A percentile compares a stretch with the other conserved stretches of the same genome.
Conservation (phyloP, 2,797 vertebrate species). For the Peromyscus melanophrys region DNA sequence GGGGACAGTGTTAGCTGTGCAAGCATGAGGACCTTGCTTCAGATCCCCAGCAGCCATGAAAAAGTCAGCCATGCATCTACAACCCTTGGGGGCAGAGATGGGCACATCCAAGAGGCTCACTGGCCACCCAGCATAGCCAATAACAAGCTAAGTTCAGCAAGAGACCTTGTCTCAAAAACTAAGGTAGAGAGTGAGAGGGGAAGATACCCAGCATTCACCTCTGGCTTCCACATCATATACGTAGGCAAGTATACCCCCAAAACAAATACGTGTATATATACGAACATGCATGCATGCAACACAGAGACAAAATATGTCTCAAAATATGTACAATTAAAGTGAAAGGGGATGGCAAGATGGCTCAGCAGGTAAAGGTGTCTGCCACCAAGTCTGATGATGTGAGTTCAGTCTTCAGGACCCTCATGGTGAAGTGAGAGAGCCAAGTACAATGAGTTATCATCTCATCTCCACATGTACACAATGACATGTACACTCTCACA, state of each 20-base stretch:
- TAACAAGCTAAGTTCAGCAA: not conserved
- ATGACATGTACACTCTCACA: not conserved
- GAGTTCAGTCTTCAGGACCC: not conserved
- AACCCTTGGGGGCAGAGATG: not conserved
- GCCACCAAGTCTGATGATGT: not conserved
- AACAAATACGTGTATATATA: not conserved
- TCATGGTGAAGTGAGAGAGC: not conserved
- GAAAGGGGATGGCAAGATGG: not conserved
- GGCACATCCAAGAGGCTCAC: not conserved
- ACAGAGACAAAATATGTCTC: not conserved
- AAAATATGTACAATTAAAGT: not conserved
- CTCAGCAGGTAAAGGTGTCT: not conserved
- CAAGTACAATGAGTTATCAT: not conserved
- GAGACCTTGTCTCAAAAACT: not conserved
- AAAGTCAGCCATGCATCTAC: not conserved
- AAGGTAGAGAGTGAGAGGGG: not conserved
- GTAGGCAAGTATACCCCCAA: not conserved
- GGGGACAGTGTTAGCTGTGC: not conserved
- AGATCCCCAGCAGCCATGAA: not conserved
- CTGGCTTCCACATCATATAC: not conserved
- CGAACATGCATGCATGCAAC: not conserved
- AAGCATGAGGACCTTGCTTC: not conserved
- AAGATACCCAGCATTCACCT: not conserved
- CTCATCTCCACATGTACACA: not conserved
- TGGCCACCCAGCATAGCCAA: not conserved